Evolutionary conservation across 2,888 invertebrate species (phyloP).

Genomic region (Eueremaeus valkanovi): DNA sequence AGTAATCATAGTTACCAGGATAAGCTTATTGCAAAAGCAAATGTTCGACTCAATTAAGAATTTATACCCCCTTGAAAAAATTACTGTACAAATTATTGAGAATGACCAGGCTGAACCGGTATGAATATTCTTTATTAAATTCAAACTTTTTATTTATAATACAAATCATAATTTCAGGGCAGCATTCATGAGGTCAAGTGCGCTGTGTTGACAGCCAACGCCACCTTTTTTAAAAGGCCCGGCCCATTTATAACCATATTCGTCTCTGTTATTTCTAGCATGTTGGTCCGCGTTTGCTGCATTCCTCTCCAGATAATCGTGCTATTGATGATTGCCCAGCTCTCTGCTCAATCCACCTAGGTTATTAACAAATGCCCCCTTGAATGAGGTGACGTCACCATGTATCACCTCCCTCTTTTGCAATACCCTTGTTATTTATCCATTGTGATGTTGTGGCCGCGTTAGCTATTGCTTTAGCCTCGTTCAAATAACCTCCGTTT

Average conservation of each 20-base stretch:
- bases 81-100: too few relatives aligned
- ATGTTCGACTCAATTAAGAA: too few relatives aligned
- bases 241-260: not conserved
- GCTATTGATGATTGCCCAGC: not conserved
- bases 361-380: not conserved
- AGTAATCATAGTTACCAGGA: too few relatives aligned
- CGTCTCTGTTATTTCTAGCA: not conserved
- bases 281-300: not conserved
- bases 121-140: too few relatives aligned
- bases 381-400: not conserved
- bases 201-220: not conserved
- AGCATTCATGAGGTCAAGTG: not conserved
- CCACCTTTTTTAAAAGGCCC: not conserved
- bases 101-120: too few relatives aligned
- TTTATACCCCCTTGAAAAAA: too few relatives aligned
- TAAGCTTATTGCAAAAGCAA: too few relatives aligned
- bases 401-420: not conserved
- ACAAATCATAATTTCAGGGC: too few relatives aligned
- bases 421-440: not conserved
- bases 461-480: not conserved
- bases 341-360: not conserved
- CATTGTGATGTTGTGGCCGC: not conserved
- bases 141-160: too few relatives aligned
- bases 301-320: not conserved
- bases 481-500: not conserved